Conservation (phyloP, 2,797 vertebrate species). For the Borostomias antarcticus region DNA sequence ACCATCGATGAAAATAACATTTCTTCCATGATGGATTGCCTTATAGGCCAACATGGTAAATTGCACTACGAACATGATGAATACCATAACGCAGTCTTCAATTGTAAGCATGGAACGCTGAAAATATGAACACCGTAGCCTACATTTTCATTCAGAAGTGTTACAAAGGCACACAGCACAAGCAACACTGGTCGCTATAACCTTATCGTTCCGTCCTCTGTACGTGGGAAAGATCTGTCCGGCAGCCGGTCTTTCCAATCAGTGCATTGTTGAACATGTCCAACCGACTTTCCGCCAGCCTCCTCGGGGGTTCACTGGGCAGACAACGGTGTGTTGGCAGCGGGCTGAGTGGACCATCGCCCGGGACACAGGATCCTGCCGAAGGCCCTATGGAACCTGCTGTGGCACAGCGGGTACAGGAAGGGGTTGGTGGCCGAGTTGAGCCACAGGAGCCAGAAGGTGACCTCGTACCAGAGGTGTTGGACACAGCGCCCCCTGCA, state of each 20-base stretch:
- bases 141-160: conserved; percentile 28
- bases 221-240: too few relatives aligned
- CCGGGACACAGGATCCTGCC: conserved; percentile 78
- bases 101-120: conserved; percentile 3
- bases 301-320: background rate
- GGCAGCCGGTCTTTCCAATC: background rate
- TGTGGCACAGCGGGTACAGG: conserved; percentile 89
- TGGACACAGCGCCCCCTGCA: conserved; percentile 78
- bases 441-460: conserved; percentile 91
- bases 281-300: background rate
- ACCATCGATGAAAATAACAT: background rate
- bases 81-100: conserved; percentile 9
- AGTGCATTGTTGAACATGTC: background rate
- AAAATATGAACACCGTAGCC: conserved; percentile 20
- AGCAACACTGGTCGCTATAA: conserved; percentile 1
- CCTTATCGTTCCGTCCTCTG: too few relatives aligned
- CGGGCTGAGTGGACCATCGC: conserved; percentile 51
- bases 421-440: conserved; percentile 90
- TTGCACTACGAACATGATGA: background rate
- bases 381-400: conserved; percentile 85
- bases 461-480: conserved; percentile 78
- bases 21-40: background rate
- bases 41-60: background rate
- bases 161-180: conserved; percentile 26
- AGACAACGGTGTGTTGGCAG: conserved; percentile 29